Evolutionary conservation across 2,888 invertebrate species (phyloP).

Genomic region (Spodoptera exigua): DNA sequence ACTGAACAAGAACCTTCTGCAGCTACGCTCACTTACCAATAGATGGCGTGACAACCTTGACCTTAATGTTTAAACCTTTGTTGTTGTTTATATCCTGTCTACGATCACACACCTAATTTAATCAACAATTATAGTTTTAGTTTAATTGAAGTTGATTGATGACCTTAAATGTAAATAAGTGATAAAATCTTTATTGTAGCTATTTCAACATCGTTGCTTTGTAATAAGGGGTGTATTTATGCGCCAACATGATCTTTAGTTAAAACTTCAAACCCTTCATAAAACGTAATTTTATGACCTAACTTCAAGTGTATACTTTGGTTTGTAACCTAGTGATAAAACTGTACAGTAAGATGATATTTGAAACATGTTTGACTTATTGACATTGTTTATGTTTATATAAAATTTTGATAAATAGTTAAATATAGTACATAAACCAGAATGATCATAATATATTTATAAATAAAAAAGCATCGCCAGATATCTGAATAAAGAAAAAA

Average conservation of each 20-base stretch:
- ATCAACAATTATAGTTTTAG: constrained; percentile 14
- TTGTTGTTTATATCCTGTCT: constrained; percentile 15
- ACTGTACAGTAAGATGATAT: too few species aligned
- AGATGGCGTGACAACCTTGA: constrained; percentile 72
- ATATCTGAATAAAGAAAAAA: not conserved
- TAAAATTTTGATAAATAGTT: too few species aligned
- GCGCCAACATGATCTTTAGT: not conserved
- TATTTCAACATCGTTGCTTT: not conserved
- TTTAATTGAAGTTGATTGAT: constrained; percentile 20
- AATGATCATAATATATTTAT: too few species aligned
- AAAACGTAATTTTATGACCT: not conserved
- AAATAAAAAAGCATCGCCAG: not conserved
- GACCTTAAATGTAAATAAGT: constrained; percentile 7
- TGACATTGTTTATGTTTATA: too few species aligned
- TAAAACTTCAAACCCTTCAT: not conserved
- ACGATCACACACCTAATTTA: constrained; percentile 13
- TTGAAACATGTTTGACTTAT: too few species aligned
- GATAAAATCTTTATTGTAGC: not conserved
- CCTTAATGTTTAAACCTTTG: constrained; percentile 19
- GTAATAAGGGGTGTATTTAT: constrained; percentile 6
- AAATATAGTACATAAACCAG: too few species aligned
- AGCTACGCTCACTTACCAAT: constrained; percentile 39
- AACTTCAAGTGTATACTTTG: too few species aligned
- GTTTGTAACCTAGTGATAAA: too few species aligned
- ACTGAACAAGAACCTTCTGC: constrained; percentile 18